phyloP scores from a whole-genome alignment of 2,113 vertebrate genomes.

The Passer montanus region DNA sequence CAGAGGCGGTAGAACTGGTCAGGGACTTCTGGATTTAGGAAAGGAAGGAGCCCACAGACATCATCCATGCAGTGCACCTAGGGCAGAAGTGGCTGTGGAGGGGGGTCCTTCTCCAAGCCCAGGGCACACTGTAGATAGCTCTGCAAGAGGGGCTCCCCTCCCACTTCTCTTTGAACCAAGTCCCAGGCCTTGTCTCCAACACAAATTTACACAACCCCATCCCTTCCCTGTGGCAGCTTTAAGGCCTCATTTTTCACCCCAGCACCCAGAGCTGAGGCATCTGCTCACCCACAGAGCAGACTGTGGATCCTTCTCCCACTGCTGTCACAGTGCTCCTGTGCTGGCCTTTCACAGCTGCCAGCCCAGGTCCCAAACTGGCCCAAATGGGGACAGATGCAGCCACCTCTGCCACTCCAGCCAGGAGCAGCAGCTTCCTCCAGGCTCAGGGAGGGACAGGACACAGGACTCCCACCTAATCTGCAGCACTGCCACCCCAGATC shows the following conservation, averaged over 20 bases:
- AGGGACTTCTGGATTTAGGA: slow-evolving; percentile 95
- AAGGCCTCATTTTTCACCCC: background rate
- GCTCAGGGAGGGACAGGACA: background rate
- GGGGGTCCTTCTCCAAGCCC: background rate
- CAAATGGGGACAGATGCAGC: background rate
- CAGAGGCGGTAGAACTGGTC: slow-evolving; percentile 99
- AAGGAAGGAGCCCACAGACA: slow-evolving; percentile 95
- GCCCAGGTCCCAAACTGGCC: background rate
- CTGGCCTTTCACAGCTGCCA: background rate
- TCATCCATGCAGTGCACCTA: slow-evolving; percentile 99
- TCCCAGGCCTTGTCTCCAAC: background rate
- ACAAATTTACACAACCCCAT: fast-evolving
- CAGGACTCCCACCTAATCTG: background rate
- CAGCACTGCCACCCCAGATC: background rate
- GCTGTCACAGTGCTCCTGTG: background rate
- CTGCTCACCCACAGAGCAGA: fast-evolving
- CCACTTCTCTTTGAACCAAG: background rate
- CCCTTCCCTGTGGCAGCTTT: background rate
- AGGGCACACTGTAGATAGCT: background rate
- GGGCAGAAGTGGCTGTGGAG: background rate
- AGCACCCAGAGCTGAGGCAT: background rate
- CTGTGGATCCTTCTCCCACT: background rate
- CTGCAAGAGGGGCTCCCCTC: background rate
- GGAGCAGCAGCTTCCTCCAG: background rate
- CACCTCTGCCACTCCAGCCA: background rate